Base-by-base conservation (phyloP, 2,888 invertebrate genomes). In the Epiblema foenella region DNA sequence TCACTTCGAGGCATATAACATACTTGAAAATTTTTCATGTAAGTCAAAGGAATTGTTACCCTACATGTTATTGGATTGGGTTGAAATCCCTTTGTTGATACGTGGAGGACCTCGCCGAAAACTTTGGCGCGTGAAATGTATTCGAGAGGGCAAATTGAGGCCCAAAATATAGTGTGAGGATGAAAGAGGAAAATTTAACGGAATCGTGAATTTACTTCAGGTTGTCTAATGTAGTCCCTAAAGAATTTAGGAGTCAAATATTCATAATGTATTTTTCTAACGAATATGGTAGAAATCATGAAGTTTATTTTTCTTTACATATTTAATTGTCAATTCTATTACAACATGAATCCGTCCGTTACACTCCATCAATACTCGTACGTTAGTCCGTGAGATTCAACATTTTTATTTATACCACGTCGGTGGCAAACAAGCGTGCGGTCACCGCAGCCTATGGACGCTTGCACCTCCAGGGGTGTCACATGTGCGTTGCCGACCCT, bases 81-180 rank as follows among this genome's bases (percentile, higher is more conserved):
- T 74, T 54, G 46, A 67, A 56, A 75, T 75, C 81, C 10, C n/a
- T 52, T 11, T 39, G 57, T 1, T 15, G n/a, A 11, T 51, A 20
- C 11, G 10, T 37, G 56, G 12, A 74, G 74, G 76, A 76, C 77
- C 84, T 82, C 73, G 72, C 72, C 66, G 74, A 77, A 83, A 84
- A 86, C 79, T 86, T 87, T 81, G 79, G 82, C 82, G 84, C 85
- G 84, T 86, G 82, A 87, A 88, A 90, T 89, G 84, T 89, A 88
- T 89, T 85, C 85, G 82, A 80, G 80, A 83, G 81, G 80, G 85
- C 85, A 88, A 91, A 90, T 91, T 89, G 89, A 85, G 84, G 79
- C 80, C 80, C 85, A 86, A 89, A 71, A 89, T 88, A 86, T 82
- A 87, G 85, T 85, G 83, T 52, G 71, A 59, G 64, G 64, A 66